These are phyloP conservation scores for Rhopalosiphum maidis DNA, from an alignment of 1,140 invertebrate species.

Conservation along the genomic window DNA sequence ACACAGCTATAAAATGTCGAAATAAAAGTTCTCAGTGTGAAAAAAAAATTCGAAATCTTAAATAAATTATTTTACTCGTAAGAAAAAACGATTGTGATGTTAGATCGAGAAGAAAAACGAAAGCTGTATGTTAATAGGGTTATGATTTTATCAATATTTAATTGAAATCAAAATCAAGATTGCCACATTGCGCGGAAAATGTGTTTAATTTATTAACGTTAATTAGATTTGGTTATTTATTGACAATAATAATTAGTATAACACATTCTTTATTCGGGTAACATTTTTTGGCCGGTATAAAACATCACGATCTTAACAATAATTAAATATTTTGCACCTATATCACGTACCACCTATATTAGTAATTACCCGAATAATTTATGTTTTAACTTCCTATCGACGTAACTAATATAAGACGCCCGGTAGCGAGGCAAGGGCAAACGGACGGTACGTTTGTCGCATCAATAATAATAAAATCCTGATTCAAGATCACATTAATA, in stretches of 20 bases:
- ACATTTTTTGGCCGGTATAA: not conserved
- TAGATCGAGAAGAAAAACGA: not conserved
- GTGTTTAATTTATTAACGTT: not conserved
- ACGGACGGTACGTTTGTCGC: not conserved
- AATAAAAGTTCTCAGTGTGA: not conserved
- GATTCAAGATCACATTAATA: not conserved
- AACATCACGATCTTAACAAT: not conserved
- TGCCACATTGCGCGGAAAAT: not conserved
- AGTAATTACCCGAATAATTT: not conserved
- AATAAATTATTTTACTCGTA: not conserved
- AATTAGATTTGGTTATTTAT: not conserved
- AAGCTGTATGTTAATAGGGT: not conserved
- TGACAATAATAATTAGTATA: not conserved
- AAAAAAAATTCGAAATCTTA: not conserved
- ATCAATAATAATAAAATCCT: slow-evolving; percentile 4
- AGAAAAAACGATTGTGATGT: not conserved
- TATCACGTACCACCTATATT: not conserved
- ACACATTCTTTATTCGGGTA: not conserved
- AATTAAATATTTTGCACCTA: not conserved
- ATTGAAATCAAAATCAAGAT: not conserved
- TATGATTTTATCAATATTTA: not conserved
- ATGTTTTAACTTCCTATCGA: not conserved
- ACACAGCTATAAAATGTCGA: not conserved
- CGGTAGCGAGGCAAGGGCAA: no score
- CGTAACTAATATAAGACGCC: not conserved